Evolutionary conservation across 2,113 vertebrate genomes (phyloP), one percentile per base, ranked within the genome.

Genomic region (Amphiprion percula): DNA sequence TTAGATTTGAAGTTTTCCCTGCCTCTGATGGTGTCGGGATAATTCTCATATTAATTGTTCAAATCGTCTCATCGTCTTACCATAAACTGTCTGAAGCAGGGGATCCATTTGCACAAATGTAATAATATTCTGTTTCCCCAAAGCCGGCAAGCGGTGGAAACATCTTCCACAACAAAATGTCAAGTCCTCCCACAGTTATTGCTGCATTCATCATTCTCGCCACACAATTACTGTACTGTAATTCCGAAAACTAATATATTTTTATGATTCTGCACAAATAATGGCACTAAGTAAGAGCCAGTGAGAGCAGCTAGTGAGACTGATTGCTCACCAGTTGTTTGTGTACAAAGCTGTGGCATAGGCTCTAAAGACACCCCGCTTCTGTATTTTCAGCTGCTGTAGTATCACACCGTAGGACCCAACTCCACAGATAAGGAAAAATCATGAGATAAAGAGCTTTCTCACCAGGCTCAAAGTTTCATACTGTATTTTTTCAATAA

Each of bases 171-270:
- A 88, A 81, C 61, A 84, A 83, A 88, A 75, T 55, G 74, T 73
- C 62, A 61, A 30, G 26, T 64, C 72, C 33, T 61, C 15, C 23
- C 5, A 1, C 67, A 15, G 47, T 88, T 90, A 85, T 86, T 85
- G 65, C 78, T 70, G 69, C 68, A 80, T 86, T 79, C 53, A 28
- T 88, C 50, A 10, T 39, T 65, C 46, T 49, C 61, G 49, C 26
- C 1, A 7, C 73, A 55, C 56, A 58, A 68, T 86, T 84, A 70
- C 71, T 44, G 11, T 66, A 56, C 56, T 68, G 33, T 21, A 83
- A 64, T 59, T 75, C 68, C 49, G 28, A 60, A 87, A 81, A 69
- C 59, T 69, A 86, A 89, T 87, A 88, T 79, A 64, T 76, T 85
- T 85, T 80, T 79, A 80, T 75, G 82, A 56, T 77, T 82, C 28